A percentile compares a stretch with the other conserved stretches of the same genome.
Conservation (phyloP, 2,797 vertebrate species). For the Chloroceryle amazona region DNA sequence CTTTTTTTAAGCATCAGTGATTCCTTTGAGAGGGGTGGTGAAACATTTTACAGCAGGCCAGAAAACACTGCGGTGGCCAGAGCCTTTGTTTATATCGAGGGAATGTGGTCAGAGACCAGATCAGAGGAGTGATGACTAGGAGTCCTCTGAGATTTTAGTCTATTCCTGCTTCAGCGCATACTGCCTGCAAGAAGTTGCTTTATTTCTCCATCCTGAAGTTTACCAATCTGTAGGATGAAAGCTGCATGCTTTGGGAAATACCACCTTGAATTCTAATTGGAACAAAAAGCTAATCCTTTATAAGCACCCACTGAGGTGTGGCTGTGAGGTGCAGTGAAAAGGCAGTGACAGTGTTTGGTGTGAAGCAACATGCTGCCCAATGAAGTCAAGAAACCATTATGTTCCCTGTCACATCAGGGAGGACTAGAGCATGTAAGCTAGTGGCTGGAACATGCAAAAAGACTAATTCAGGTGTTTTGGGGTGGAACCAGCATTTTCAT, state of each 20-base stretch:
- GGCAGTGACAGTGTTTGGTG: rapidly evolving
- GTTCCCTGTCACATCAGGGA: background rate
- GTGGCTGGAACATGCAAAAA: background rate
- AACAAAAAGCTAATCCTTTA: background rate
- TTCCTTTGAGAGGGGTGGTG: background rate
- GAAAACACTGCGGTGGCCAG: slow-evolving; percentile 8
- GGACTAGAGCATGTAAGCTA: background rate
- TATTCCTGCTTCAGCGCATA: background rate
- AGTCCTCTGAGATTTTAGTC: slow-evolving; percentile 30
- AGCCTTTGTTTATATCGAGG: slow-evolving; percentile 35
- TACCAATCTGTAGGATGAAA: background rate
- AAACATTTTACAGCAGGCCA: slow-evolving; percentile 24
- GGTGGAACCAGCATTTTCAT: background rate
- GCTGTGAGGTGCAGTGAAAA: background rate
- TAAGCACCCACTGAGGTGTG: background rate
- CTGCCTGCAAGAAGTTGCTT: background rate
- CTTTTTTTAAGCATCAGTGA: background rate
- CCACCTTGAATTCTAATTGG: background rate
- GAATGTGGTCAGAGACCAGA: background rate
- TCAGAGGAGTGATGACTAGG: slow-evolving; percentile 1
- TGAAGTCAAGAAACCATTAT: background rate
- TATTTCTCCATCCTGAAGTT: background rate
- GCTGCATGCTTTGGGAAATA: background rate
- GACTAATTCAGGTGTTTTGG: background rate
- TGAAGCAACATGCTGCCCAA: background rate